Evolutionary conservation across 1,140 invertebrate genomes (phyloP), one percentile per base, ranked within the genome.

Genomic region (Drosophila nasuta): DNA sequence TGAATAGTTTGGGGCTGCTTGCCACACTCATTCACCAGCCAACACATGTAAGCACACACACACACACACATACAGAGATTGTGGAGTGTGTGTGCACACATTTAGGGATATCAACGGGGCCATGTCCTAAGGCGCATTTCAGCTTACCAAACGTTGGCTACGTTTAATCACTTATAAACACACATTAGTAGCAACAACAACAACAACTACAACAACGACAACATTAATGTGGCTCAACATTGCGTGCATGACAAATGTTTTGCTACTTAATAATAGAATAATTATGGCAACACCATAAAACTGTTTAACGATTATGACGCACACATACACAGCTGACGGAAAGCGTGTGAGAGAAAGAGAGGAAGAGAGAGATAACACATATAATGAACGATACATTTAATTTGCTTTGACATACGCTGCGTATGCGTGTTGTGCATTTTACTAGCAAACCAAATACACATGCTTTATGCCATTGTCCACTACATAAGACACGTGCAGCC

Each of bases 241-340:
- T 87, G 70, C 74, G 63, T 77, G 83, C 83, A 88, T 79, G 83
- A 88, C 83, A 89, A 89, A 89, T 89, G 85, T 89, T 89, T 89
- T 81, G 78, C 75, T 89, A 89, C 85, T 89, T 89, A 89, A 89
- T 89, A 89, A 89, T 89, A 85, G 69, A 89, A 89, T 89, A 89
- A 89, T 89, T 89, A 89, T 85, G 75, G 85, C 78, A 77, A 89
- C 81, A 79, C 81, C 81, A 89, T 89, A 85, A 85, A 89, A 81
- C 75, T 62, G 78, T 75, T 89, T 89, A 89, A 89, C 88, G 77
- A 89, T 79, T 76, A 88, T 89, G 81, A 78, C 62, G 52, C 71
- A 82, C 74, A 67, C 57, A 64, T 51, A 66, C 64, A 52, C 75
- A 75, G 33, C 46, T 60, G 10, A 11, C 0, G 58, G 41, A 66